Conservation (phyloP, 2,113 vertebrate genomes). For the Zootoca vivipara region DNA sequence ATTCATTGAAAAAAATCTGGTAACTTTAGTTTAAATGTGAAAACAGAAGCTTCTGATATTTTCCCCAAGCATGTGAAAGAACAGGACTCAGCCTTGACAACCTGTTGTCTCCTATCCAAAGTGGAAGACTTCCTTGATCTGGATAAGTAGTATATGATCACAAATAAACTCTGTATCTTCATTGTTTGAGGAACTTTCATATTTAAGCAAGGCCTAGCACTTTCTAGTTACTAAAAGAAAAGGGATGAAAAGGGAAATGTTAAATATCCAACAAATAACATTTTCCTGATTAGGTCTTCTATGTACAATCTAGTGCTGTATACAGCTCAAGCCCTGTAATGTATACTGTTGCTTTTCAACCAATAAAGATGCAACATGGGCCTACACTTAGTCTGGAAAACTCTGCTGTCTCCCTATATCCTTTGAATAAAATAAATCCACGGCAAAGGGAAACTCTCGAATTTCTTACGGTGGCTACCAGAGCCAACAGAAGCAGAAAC, state of each 20-base stretch:
- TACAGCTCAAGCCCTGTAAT: neutral
- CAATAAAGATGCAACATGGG: neutral
- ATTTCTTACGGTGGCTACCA: slow-evolving; percentile 46
- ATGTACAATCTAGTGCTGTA: slow-evolving; percentile 13
- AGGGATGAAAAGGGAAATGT: too few relatives aligned
- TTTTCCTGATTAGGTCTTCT: neutral
- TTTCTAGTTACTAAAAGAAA: neutral
- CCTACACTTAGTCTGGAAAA: slow-evolving; percentile 36
- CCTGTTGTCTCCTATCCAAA: neutral
- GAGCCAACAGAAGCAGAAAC: slow-evolving; percentile 32
- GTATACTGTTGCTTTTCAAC: slow-evolving; percentile 14
- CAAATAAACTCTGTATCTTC: neutral
- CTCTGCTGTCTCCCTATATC: slow-evolving; percentile 42
- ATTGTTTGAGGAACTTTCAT: neutral
- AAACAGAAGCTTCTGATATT: neutral
- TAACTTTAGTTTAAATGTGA: neutral
- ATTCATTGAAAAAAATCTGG: too few relatives aligned
- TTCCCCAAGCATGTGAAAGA: neutral
- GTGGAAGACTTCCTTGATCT: neutral
- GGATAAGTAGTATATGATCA: neutral
- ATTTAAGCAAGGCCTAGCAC: neutral
- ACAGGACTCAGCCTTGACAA: neutral
- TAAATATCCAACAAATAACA: neutral
- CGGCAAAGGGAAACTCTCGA: slow-evolving; percentile 39
- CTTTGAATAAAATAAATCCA: slow-evolving; percentile 30